Conservation (phyloP, 2,113 vertebrate species). For the Sander vitreus region DNA sequence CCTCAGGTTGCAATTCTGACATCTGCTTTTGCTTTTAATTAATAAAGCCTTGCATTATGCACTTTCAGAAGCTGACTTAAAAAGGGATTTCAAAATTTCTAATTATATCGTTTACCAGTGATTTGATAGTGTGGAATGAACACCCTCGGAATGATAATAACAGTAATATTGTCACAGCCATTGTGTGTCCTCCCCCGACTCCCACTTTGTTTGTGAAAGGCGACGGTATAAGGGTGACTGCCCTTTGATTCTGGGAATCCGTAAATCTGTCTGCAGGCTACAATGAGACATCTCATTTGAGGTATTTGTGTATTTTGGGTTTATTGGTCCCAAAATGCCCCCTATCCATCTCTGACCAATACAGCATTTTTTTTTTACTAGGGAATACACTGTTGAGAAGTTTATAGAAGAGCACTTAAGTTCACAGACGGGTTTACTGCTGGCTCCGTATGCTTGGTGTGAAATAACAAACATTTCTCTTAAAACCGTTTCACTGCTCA, state of each 20-base stretch:
- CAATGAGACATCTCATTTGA: slow-evolving; percentile 67
- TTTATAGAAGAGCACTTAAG: slow-evolving; percentile 76
- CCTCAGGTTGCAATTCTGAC: neutral
- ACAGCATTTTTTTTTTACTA: slow-evolving; percentile 50
- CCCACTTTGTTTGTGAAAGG: slow-evolving; percentile 44
- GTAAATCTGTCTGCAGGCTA: slow-evolving; percentile 63
- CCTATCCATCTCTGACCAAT: slow-evolving; percentile 53
- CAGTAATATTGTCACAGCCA: slow-evolving; percentile 49
- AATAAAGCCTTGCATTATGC: neutral
- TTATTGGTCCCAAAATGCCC: slow-evolving; percentile 67
- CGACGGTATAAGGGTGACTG: slow-evolving; percentile 32
- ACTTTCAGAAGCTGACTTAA: neutral
- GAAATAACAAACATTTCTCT: slow-evolving; percentile 76
- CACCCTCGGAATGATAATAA: slow-evolving; percentile 57
- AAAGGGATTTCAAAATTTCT: slow-evolving; percentile 10
- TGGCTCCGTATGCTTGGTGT: slow-evolving; percentile 65
- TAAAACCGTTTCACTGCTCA: slow-evolving; percentile 58
- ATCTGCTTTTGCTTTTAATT: neutral
- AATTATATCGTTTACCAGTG: slow-evolving; percentile 49
- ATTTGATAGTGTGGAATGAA: slow-evolving; percentile 26
- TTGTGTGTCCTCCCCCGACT: slow-evolving; percentile 44
- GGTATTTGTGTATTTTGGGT: slow-evolving; percentile 67
- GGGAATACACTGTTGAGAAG: slow-evolving; percentile 55
- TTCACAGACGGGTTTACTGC: slow-evolving; percentile 78
- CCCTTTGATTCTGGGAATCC: slow-evolving; percentile 50